Percentiles rank a stretch among this genome's conserved stretches.
Conservation (phyloP, 2,113 vertebrate genomes). For the Siphamia tubifer region DNA sequence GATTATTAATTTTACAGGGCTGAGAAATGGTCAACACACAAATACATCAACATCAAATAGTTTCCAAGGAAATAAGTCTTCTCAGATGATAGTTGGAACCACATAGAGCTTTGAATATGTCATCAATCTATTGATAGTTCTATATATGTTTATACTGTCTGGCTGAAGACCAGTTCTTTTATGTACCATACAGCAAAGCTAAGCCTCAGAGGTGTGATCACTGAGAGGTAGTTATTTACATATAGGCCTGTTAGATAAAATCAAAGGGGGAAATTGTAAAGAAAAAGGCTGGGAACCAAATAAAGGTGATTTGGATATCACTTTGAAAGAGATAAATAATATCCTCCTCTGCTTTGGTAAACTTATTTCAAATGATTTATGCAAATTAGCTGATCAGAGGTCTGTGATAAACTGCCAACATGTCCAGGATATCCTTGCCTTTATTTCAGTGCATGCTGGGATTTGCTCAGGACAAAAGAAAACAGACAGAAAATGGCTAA, state of each 20-base stretch:
- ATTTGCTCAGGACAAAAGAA: not conserved
- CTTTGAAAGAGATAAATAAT: not conserved
- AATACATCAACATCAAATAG: not conserved
- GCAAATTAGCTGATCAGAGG: slow-evolving; percentile 21
- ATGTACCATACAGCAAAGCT: not conserved
- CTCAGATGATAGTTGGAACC: slow-evolving; percentile 17
- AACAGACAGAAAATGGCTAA: not conserved
- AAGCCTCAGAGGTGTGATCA: not conserved
- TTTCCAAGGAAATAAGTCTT: too few species aligned
- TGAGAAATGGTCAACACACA: not conserved
- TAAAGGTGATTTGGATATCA: not conserved
- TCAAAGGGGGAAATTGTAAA: not conserved
- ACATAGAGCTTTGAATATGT: slow-evolving; percentile 9
- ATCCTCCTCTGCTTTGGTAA: slow-evolving; percentile 4
- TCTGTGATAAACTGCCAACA: slow-evolving; percentile 1
- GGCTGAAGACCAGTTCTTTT: slow-evolving; percentile 1
- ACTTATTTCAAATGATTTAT: slow-evolving; percentile 29
- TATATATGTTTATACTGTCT: not conserved
- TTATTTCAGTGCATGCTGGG: slow-evolving; percentile 29
- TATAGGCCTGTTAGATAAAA: not conserved
- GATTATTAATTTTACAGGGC: not conserved
- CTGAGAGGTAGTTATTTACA: not conserved
- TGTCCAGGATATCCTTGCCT: slow-evolving; percentile 11
- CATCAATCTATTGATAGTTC: not conserved
- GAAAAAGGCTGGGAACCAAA: not conserved